These are phyloP conservation scores for Sinocyclocheilus rhinocerous DNA, from an alignment of 2,113 vertebrate genomes.

Conservation along the genomic window DNA sequence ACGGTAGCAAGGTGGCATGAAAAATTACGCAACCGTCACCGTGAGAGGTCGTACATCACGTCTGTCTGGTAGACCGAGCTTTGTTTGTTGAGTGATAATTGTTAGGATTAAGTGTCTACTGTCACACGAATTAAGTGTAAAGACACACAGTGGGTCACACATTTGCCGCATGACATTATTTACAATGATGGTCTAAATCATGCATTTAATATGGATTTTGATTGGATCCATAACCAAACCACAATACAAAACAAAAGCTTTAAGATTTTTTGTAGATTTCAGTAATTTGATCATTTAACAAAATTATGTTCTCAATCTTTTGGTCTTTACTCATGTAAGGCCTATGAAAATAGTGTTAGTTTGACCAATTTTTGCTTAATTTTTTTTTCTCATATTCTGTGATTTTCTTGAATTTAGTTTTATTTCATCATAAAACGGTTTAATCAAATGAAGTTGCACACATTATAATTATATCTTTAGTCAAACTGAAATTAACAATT, in stretches of 20 bases:
- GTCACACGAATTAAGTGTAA: conserved; percentile 8
- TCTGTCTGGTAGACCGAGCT: conserved; percentile 4
- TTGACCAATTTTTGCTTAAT: neutral
- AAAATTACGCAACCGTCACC: neutral
- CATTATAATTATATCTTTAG: neutral
- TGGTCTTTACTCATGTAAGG: neutral
- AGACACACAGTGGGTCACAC: neutral
- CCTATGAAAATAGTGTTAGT: neutral
- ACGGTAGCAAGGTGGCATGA: neutral
- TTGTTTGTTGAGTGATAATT: conserved; percentile 26
- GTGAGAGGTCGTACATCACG: neutral
- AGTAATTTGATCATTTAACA: neutral
- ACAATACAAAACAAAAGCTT: conserved; percentile 6
- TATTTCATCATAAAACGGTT: neutral
- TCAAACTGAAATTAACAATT: neutral
- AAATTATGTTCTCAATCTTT: neutral
- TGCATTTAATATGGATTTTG: conserved; percentile 16
- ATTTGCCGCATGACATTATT: conserved; percentile 26
- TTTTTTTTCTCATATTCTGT: neutral
- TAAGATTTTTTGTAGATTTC: neutral
- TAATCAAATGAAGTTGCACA: neutral
- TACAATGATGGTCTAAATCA: conserved; percentile 23
- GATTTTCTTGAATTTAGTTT: neutral
- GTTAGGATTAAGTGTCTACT: conserved; percentile 1
- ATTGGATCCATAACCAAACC: neutral